Evolutionary conservation across 2,113 vertebrate genomes (phyloP).

Genomic region (Gallinago jamesoni): DNA sequence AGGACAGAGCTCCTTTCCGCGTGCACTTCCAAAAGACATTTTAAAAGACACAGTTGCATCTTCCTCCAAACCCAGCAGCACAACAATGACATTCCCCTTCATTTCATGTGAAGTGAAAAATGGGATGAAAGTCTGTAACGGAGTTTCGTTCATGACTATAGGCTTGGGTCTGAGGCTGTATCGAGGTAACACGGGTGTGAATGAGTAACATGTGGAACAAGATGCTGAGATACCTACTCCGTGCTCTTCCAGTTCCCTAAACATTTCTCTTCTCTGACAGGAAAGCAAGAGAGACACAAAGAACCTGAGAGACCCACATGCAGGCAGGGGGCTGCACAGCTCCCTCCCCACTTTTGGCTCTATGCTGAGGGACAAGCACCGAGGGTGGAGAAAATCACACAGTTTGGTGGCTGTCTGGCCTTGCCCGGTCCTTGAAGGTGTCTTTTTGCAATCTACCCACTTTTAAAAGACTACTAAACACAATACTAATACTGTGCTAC

Average conservation of each 20-base stretch:
- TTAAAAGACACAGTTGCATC: neutral
- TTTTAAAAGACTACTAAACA: neutral
- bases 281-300: neutral
- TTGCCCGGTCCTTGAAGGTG: neutral
- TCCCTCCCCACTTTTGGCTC: neutral
- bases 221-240: neutral
- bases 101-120: neutral
- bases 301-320: neutral
- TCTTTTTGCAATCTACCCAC: neutral
- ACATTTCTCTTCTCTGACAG: neutral
- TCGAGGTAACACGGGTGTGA: neutral
- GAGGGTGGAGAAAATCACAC: neutral
- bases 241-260: neutral
- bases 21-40: neutral
- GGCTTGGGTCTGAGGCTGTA: neutral
- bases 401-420: fast-evolving
- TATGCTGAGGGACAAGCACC: neutral
- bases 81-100: constrained; percentile 1
- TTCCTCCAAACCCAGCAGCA: neutral
- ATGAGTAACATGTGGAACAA: neutral
- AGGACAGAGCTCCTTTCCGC: neutral
- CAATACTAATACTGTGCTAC: neutral
- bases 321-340: neutral
- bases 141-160: neutral
- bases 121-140: constrained; percentile 23